Conservation (phyloP, 2,113 vertebrate genomes). For the Chionodraco myersi region DNA sequence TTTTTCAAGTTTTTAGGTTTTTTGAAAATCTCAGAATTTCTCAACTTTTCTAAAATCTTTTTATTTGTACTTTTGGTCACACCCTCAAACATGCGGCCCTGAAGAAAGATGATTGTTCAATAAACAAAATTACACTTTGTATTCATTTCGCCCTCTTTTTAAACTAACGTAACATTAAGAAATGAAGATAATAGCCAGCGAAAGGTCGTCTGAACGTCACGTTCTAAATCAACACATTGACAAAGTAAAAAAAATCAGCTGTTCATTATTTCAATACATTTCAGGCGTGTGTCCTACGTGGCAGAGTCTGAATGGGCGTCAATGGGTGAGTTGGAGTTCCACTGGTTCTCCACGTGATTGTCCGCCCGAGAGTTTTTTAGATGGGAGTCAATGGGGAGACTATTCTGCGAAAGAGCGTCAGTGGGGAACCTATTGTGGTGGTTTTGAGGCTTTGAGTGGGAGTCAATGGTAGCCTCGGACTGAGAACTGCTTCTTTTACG, state of each 20-base stretch:
- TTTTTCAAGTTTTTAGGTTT: too few species aligned
- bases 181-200: too few species aligned
- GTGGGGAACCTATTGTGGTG: not conserved
- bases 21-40: too few species aligned
- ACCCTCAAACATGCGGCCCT: too few species aligned
- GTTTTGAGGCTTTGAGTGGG: not conserved
- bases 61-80: too few species aligned
- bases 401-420: not conserved
- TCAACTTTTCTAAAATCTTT: too few species aligned
- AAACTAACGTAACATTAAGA: too few species aligned
- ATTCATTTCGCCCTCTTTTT: too few species aligned
- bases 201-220: not conserved
- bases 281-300: not conserved
- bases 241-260: conserved; percentile 10
- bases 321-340: not conserved
- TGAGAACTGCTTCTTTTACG: not conserved
- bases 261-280: not conserved
- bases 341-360: not conserved
- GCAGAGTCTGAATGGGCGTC: not conserved
- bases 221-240: not conserved
- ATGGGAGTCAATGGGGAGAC: not conserved
- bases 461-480: not conserved
- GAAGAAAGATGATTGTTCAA: too few species aligned
- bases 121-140: too few species aligned
- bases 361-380: not conserved